Evolutionary conservation across 1,140 invertebrate genomes (phyloP).

Genomic region (Delia radicum): DNA sequence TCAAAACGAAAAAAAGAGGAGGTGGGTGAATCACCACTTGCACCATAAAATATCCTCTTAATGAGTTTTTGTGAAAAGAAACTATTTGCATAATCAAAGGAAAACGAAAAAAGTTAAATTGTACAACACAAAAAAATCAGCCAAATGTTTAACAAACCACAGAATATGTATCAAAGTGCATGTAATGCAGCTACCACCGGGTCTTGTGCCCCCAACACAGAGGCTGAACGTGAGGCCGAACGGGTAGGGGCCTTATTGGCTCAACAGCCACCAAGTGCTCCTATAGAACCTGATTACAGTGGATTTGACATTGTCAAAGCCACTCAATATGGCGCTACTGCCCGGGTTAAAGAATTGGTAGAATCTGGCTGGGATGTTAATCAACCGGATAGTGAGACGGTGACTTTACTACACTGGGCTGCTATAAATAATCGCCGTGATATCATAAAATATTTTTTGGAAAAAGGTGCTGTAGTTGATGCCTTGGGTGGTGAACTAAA

Average conservation of each 20-base stretch:
- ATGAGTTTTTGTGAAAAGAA: background rate
- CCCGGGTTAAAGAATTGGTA: conserved; percentile 80
- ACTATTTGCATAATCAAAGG: background rate
- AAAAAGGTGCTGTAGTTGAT: conserved; percentile 87
- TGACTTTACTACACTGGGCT: conserved; percentile 97
- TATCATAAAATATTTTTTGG: conserved; percentile 85
- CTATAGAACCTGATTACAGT: conserved; percentile 72
- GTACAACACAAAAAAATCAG: too few relatives aligned
- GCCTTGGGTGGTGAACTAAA: conserved; percentile 92
- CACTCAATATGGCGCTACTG: conserved; percentile 88
- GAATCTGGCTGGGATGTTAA: conserved; percentile 90
- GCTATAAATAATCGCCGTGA: conserved; percentile 96
- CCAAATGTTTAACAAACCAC: background rate
- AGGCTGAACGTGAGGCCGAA: conserved; percentile 57
- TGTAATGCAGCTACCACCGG: conserved; percentile 63
- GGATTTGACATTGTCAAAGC: conserved; percentile 93
- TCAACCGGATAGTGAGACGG: conserved; percentile 85
- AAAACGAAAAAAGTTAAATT: background rate
- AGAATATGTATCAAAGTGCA: conserved; percentile 65
- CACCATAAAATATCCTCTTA: background rate
- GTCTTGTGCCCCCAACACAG: conserved; percentile 57
- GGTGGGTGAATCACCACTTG: conserved; percentile 18
- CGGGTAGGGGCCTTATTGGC: conserved; percentile 59
- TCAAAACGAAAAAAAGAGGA: conserved; percentile 9
- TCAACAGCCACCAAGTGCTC: conserved; percentile 60